Conservation (phyloP, 2,888 invertebrate species). For the Crocallis elinguaria region DNA sequence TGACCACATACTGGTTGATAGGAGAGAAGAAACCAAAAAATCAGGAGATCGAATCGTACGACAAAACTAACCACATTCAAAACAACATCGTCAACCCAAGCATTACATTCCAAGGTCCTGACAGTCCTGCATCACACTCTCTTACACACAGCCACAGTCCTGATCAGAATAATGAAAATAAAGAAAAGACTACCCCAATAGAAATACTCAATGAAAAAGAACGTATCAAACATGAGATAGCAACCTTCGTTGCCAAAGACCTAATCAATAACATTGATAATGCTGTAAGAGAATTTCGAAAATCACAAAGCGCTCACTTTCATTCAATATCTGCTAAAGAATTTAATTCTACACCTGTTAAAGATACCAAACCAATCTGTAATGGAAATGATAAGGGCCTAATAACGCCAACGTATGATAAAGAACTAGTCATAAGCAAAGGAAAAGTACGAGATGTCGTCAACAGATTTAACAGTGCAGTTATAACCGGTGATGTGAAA, state of each 20-base stretch:
- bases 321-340: constrained; percentile 28
- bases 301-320: constrained; percentile 72
- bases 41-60: constrained; percentile 45
- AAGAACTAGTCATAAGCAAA: constrained; percentile 75
- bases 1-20: constrained; percentile 94
- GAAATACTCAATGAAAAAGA: constrained; percentile 71
- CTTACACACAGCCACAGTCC: constrained; percentile 71
- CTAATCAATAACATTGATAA: constrained; percentile 76
- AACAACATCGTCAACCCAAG: constrained; percentile 63
- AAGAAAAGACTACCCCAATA: constrained; percentile 56
- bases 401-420: constrained; percentile 76
- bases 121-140: constrained; percentile 76
- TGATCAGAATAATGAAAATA: constrained; percentile 58
- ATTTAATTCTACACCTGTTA: constrained; percentile 20
- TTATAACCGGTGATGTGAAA: constrained; percentile 46
- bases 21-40: constrained; percentile 85
- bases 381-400: constrained; percentile 67
- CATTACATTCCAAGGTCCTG: constrained; percentile 79
- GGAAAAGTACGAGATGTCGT: constrained; percentile 80
- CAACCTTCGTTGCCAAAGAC: constrained; percentile 77
- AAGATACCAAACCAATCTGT: constrained; percentile 47
- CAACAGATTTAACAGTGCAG: constrained; percentile 71
- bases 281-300: constrained; percentile 72
- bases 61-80: constrained; percentile 49
- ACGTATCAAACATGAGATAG: constrained; percentile 78